phyloP scores from a whole-genome alignment of 2,113 vertebrate species.

The Craseonycteris thonglongyai region DNA sequence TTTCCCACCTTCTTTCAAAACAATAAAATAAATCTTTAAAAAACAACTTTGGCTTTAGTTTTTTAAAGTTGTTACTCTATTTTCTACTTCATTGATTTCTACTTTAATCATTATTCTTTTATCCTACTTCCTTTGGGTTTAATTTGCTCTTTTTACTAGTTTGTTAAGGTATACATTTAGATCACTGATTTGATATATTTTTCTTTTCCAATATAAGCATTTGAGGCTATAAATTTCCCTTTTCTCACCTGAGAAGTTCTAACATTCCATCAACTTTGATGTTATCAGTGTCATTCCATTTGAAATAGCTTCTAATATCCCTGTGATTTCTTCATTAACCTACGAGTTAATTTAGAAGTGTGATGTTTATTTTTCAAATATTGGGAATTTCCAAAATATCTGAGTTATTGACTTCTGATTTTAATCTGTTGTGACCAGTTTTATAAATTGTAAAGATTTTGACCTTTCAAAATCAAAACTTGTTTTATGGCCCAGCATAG shows the following conservation, averaged over 20 bases:
- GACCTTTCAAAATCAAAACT: not conserved
- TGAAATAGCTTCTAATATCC: not conserved
- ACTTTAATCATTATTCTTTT: not conserved
- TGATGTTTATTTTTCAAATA: not conserved
- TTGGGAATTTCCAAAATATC: not conserved
- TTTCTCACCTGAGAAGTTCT: not conserved
- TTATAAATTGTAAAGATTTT: not conserved
- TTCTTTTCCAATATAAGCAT: not conserved
- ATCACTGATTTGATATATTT: not conserved
- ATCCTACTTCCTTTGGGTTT: not conserved
- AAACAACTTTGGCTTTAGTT: not conserved
- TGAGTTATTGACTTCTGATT: not conserved
- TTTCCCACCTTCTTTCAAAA: too few species aligned
- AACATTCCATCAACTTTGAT: not conserved
- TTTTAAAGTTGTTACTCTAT: not conserved
- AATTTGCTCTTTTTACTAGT: not conserved
- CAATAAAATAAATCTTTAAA: too few species aligned
- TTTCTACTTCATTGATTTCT: not conserved
- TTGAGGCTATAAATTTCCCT: not conserved
- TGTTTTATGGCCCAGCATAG: not conserved
- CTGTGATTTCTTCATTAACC: not conserved
- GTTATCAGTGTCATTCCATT: not conserved
- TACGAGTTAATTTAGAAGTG: not conserved
- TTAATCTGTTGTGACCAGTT: not conserved
- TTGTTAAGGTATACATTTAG: not conserved